phyloP scores from a whole-genome alignment of 2,113 vertebrate species.

The Pedionomus torquatus region DNA sequence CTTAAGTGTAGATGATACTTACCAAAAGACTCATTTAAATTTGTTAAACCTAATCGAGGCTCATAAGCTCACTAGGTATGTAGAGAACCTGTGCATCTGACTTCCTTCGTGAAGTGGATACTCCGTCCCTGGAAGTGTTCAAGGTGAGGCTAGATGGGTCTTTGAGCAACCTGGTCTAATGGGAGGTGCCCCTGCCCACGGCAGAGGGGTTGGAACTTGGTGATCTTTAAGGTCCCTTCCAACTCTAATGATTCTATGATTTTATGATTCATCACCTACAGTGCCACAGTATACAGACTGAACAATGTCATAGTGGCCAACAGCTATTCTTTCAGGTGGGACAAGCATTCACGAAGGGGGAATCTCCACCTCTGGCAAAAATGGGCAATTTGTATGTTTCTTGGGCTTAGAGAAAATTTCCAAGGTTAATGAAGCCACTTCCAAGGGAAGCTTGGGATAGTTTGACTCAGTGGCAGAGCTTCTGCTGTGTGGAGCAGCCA shows the following conservation, averaged over 20 bases:
- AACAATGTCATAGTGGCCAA: not conserved
- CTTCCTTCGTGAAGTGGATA: too few relatives aligned
- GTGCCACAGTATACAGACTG: too few relatives aligned
- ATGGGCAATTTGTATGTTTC: not conserved
- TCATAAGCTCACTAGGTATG: not conserved
- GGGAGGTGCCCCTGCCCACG: too few relatives aligned
- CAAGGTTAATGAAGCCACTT: not conserved
- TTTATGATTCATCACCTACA: too few relatives aligned
- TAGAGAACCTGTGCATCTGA: not conserved
- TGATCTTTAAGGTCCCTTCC: too few relatives aligned
- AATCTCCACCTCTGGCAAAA: not conserved
- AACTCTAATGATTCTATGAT: too few relatives aligned
- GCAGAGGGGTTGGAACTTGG: too few relatives aligned
- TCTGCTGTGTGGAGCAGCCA: not conserved
- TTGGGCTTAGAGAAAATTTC: not conserved
- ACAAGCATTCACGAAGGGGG: not conserved
- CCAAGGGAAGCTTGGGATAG: not conserved
- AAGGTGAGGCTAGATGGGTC: too few relatives aligned
- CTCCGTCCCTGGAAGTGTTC: too few relatives aligned
- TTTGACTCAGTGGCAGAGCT: not conserved
- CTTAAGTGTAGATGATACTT: not conserved
- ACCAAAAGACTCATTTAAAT: not conserved
- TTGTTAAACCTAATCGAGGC: not conserved
- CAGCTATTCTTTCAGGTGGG: not conserved
- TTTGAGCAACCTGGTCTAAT: too few relatives aligned